A percentile compares a stretch with the other conserved stretches of the same genome.
Conservation (phyloP, 2,797 vertebrate species). For the Sebastes taczanowskii region DNA sequence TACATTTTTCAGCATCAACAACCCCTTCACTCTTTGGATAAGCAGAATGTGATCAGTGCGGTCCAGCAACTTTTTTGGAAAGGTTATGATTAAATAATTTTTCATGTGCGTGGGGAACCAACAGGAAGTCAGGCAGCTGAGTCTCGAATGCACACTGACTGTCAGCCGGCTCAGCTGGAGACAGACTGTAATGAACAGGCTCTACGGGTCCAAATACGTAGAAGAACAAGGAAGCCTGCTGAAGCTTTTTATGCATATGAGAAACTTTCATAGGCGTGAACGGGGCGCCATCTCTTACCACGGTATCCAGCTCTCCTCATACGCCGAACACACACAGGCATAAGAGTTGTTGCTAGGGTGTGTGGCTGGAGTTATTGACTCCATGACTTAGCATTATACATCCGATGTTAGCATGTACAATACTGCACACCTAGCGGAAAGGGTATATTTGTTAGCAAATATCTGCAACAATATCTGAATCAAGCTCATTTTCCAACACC, state of each 20-base stretch:
- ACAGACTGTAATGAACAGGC: background rate
- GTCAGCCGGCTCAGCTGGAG: background rate
- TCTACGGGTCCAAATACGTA: background rate
- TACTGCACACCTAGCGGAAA: background rate
- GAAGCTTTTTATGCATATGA: background rate
- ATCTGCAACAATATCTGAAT: background rate
- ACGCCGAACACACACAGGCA: background rate
- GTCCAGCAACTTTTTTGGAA: background rate
- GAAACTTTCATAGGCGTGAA: background rate
- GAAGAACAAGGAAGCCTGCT: background rate
- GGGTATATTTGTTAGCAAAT: background rate
- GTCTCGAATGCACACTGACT: no score
- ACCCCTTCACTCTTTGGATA: background rate
- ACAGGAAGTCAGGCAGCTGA: background rate
- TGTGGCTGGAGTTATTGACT: background rate
- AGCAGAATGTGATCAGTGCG: background rate
- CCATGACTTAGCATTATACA: background rate
- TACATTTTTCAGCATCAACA: no score
- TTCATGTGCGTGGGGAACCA: background rate
- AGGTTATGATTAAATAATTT: background rate
- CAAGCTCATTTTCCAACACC: background rate
- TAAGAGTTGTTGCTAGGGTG: background rate
- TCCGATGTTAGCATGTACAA: background rate
- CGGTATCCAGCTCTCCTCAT: background rate
- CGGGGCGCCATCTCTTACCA: background rate